phyloP scores from a whole-genome alignment of 2,113 vertebrate species.

The Toxotes chatareus region DNA sequence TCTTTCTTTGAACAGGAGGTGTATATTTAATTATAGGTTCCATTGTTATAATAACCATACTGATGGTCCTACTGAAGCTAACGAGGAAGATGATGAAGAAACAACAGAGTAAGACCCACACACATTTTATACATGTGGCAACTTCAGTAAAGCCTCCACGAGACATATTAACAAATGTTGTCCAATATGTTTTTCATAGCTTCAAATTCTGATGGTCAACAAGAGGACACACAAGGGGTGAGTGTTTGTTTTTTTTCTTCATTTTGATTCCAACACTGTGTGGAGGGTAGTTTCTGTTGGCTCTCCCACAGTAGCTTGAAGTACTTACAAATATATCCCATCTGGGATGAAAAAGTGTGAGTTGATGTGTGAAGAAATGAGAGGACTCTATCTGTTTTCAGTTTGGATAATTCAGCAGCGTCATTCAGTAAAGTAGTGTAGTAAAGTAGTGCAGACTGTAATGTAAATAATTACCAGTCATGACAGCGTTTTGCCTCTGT shows the following conservation, averaged over 20 bases:
- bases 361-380: neutral
- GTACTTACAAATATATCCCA: neutral
- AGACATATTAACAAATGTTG: neutral
- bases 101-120: slow-evolving; percentile 6
- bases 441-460: too few species aligned
- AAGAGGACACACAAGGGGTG: slow-evolving; percentile 5
- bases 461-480: too few species aligned
- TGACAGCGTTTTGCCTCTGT: too few species aligned
- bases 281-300: neutral
- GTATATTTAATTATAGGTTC: slow-evolving; percentile 3
- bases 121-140: neutral
- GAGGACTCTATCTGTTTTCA: neutral
- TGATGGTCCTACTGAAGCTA: neutral
- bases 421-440: neutral
- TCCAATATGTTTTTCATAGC: neutral
- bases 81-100: neutral
- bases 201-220: neutral
- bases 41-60: neutral
- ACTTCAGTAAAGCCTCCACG: neutral
- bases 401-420: neutral
- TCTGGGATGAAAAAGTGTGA: too few species aligned
- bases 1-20: slow-evolving; percentile 4
- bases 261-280: neutral
- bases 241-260: neutral
- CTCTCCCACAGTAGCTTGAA: too few species aligned